phyloP scores from a whole-genome alignment of 2,888 invertebrate species.

The Parnassius orleans region DNA sequence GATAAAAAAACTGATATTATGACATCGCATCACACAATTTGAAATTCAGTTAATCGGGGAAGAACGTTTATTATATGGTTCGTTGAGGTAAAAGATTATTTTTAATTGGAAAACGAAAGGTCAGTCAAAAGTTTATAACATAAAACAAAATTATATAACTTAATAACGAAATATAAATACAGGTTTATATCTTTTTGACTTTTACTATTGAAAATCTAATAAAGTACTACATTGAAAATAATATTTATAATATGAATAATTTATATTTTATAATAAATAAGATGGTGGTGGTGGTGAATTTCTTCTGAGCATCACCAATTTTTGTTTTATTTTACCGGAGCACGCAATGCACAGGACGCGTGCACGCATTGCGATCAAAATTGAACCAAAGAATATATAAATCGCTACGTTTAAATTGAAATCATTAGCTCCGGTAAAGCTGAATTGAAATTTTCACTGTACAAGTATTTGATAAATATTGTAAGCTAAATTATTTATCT shows the following conservation, averaged over 20 bases:
- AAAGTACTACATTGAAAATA: background rate
- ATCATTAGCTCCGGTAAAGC: background rate
- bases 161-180: too few species aligned
- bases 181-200: too few species aligned
- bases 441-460: background rate
- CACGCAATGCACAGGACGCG: too few species aligned
- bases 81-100: background rate
- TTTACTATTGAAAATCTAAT: too few species aligned
- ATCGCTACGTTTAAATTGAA: background rate
- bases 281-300: too few species aligned
- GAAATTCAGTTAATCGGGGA: background rate
- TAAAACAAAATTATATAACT: too few species aligned
- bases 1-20: background rate
- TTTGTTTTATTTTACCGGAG: too few species aligned
- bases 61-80: background rate
- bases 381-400: too few species aligned
- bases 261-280: too few species aligned
- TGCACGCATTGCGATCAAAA: too few species aligned
- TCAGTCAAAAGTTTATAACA: background rate
- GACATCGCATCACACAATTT: background rate
- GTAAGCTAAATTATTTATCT: background rate
- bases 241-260: background rate
- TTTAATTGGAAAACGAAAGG: background rate
- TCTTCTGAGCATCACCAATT: too few species aligned
- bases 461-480: background rate